Evolutionary conservation across 2,113 vertebrate genomes (phyloP), one percentile per base, ranked within the genome.

Genomic region (Sialia sialis): DNA sequence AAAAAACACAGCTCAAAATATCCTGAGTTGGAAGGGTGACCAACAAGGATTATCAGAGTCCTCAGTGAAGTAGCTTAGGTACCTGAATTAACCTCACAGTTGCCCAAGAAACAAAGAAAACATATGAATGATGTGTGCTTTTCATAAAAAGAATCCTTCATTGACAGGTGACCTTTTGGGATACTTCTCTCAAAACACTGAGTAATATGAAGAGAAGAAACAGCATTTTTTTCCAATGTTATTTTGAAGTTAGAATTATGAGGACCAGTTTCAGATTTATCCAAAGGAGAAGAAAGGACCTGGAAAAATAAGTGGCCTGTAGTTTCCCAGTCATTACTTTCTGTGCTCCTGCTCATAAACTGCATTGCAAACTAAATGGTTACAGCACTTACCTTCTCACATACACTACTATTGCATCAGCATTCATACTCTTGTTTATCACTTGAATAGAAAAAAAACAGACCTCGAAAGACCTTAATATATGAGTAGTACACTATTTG

Each of bases 181-280:
- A 67, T 46, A 34, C 34, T 68, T 85, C 64, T 95, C 96, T 60
- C 19, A 84, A 87, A 87, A 87, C 3, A 6, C 10, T 21, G 10
- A 84, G 10, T 16, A 93, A 67, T 22, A 49, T 5, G 36, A 68
- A 75, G 36, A 91, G 58, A 94, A 77, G 66, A 52, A 85, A 64
- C 22, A 89, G 48, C 41, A 76, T 83, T 87, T 75, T 75, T 56
- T 84, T 91, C 89, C 41, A 87, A 93, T 95, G 72, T 87, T 95
- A 93, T 87, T 54, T 64, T 91, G 46, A 78, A 93, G 51, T 68
- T 95, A 95, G 91, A 89, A 79, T 30, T 2, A 72, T 52, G 30
- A 63, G 46, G 69, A 62, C 70, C 21, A 44, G 20, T 17, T 84
- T 81, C 55, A 74, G 29, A 86, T 84, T 77, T 62, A 55, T 20